Evolutionary conservation across 2,113 vertebrate species (phyloP).

Genomic region (Vireo altiloquus): DNA sequence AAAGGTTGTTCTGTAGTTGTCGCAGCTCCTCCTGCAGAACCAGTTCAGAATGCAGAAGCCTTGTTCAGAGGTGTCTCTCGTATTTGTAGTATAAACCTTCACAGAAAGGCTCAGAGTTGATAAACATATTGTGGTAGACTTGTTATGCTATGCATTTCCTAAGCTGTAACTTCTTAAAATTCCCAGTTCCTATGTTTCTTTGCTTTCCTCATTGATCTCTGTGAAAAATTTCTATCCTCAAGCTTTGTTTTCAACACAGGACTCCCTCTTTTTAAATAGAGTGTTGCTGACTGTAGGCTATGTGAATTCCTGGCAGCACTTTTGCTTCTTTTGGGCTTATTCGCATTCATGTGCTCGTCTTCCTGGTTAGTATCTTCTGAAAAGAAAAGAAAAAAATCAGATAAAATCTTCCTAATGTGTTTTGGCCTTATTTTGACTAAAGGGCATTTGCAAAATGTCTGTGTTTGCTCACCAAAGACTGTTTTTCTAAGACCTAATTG

Average conservation of each 20-base stretch:
- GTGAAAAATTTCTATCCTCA: background rate
- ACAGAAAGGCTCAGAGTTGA: background rate
- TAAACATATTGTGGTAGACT: background rate
- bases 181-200: background rate
- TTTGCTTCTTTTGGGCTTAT: background rate
- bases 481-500: background rate
- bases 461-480: background rate
- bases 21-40: background rate
- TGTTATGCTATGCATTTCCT: background rate
- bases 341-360: background rate
- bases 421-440: background rate
- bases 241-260: background rate
- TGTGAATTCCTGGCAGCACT: background rate
- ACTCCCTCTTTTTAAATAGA: background rate
- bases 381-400: background rate
- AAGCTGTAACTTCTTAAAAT: background rate
- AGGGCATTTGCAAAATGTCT: background rate
- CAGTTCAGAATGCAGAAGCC: background rate
- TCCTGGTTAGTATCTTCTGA: background rate
- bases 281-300: background rate
- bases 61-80: background rate
- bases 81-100: background rate
- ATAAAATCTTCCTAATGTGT: background rate
- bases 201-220: background rate
- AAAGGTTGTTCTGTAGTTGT: background rate